phyloP scores from a whole-genome alignment of 2,888 invertebrate genomes.

The Arge pagana region DNA sequence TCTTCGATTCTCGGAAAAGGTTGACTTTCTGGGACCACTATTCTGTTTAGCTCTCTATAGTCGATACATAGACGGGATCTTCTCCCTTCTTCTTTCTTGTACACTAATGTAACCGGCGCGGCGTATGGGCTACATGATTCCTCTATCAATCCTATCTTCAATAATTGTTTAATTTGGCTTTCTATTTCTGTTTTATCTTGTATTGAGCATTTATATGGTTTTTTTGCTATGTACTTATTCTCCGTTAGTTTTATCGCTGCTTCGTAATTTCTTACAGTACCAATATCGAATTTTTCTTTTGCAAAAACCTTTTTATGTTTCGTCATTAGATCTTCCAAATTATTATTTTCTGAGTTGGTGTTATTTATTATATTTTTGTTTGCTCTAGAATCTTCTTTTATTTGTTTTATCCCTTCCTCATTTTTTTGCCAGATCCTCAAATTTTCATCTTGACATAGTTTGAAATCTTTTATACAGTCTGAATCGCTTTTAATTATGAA shows the following conservation, averaged over 20 bases:
- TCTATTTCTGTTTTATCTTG: conserved; percentile 34
- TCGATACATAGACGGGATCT: conserved; percentile 44
- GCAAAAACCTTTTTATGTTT: conserved; percentile 18
- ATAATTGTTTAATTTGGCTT: conserved; percentile 30
- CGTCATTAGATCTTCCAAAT: too few species aligned
- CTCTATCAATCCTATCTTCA: conserved; percentile 33
- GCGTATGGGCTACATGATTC: conserved; percentile 37
- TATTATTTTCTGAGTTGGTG: too few species aligned
- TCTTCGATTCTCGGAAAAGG: conserved; percentile 31
- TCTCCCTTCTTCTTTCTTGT: conserved; percentile 39
- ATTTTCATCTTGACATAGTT: conserved; percentile 24
- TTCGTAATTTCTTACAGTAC: conserved; percentile 25
- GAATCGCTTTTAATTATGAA: conserved; percentile 2
- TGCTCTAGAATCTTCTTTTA: too few species aligned
- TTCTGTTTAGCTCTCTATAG: conserved; percentile 37
- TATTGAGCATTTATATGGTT: conserved; percentile 29
- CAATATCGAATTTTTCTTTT: conserved; percentile 27
- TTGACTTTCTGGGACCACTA: conserved; percentile 28
- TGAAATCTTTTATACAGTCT: conserved; percentile 19
- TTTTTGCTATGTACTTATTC: conserved; percentile 22
- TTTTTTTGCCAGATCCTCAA: conserved; percentile 14
- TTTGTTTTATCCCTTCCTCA: too few species aligned
- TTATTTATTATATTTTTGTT: too few species aligned
- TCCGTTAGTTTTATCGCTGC: conserved; percentile 22
- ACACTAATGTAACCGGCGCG: conserved; percentile 36